Conservation (phyloP, 2,888 invertebrate species). For the Tiliacea citrago region DNA sequence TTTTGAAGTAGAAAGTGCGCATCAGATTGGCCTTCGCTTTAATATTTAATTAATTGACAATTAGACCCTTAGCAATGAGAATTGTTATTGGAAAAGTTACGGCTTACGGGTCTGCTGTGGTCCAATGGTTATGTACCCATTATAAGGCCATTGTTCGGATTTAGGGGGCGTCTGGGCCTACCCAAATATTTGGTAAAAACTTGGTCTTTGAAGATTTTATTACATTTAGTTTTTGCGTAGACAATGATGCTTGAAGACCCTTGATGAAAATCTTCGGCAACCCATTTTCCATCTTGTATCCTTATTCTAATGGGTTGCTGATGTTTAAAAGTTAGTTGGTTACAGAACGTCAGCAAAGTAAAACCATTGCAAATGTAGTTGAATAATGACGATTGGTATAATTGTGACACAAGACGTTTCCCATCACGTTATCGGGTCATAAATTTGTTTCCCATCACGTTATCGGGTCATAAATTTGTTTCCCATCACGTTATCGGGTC, state of each 20-base stretch:
- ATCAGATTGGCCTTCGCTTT: conserved; percentile 70
- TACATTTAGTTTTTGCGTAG: neutral
- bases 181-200: conserved; percentile 17
- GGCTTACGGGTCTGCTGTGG: conserved; percentile 35
- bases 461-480: too few relatives aligned
- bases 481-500: too few relatives aligned
- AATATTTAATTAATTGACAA: conserved; percentile 80
- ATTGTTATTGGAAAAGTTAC: conserved; percentile 74
- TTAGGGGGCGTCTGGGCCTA: conserved; percentile 22
- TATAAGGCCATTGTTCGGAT: conserved; percentile 34
- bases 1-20: conserved; percentile 66
- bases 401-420: neutral
- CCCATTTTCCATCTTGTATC: too few relatives aligned
- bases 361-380: neutral
- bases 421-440: conserved; percentile 10
- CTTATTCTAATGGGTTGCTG: neutral
- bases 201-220: conserved; percentile 5
- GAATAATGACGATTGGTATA: neutral
- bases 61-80: conserved; percentile 75
- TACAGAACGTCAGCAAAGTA: neutral
- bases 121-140: conserved; percentile 51
- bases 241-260: neutral
- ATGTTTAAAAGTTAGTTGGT: neutral
- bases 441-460: too few relatives aligned
- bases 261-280: neutral